phyloP scores from a whole-genome alignment of 2,113 vertebrate genomes.

The Crypturellus undulatus region DNA sequence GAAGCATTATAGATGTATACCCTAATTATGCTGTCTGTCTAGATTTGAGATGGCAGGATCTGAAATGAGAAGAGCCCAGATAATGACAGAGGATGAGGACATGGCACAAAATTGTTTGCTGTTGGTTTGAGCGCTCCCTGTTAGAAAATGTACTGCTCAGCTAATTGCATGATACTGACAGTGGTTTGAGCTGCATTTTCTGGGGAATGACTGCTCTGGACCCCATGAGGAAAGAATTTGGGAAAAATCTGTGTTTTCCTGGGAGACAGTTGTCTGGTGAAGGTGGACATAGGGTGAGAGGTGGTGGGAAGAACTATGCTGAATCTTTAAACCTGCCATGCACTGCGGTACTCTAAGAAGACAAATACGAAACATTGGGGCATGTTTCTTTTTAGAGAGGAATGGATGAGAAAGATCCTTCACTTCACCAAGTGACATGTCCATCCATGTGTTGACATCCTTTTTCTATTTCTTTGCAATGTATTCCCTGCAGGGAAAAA shows the following conservation, averaged over 20 bases:
- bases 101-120: background rate
- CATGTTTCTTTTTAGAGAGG: background rate
- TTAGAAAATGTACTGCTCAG: background rate
- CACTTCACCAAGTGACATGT: background rate
- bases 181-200: background rate
- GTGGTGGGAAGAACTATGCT: background rate
- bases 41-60: background rate
- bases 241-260: background rate
- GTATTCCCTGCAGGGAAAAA: background rate
- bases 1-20: background rate
- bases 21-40: background rate
- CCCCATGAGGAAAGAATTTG: background rate
- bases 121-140: background rate
- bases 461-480: background rate
- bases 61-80: background rate
- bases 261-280: background rate
- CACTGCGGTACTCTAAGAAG: background rate
- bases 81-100: background rate
- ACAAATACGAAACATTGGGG: background rate
- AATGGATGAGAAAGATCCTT: background rate
- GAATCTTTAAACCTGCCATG: background rate
- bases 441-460: background rate
- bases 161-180: background rate
- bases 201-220: background rate
- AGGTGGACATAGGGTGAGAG: background rate